Percentiles rank a stretch among this genome's conserved stretches.
These are phyloP conservation scores for Artibeus jamaicensis DNA, from an alignment of 2,797 vertebrate genomes.

Conservation along the genomic window DNA sequence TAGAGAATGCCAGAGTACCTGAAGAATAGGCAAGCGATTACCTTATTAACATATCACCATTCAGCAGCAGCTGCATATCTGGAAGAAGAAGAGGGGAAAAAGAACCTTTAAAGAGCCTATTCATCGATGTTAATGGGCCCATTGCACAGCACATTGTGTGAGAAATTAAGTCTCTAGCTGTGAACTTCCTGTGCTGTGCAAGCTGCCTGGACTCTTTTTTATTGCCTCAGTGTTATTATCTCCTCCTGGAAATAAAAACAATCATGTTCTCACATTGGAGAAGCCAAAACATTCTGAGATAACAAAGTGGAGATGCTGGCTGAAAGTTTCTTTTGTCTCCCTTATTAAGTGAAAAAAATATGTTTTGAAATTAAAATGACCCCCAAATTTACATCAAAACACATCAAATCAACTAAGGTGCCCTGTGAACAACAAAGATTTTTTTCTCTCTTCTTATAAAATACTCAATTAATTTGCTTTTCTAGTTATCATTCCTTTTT, in stretches of 20 bases:
- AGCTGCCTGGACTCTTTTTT: constrained; percentile 89
- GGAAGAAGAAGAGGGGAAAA: constrained; percentile 78
- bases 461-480: constrained; percentile 80
- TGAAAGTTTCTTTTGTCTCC: constrained; percentile 87
- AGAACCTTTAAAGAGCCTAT: constrained; percentile 91
- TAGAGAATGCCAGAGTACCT: constrained; percentile 89
- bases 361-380: constrained; percentile 86
- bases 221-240: constrained; percentile 89
- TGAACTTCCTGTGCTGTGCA: constrained; percentile 91
- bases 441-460: constrained; percentile 65
- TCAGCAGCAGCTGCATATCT: constrained; percentile 93
- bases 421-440: constrained; percentile 75
- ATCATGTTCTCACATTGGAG: constrained; percentile 87
- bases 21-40: constrained; percentile 93
- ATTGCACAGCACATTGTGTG: constrained; percentile 93
- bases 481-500: constrained; percentile 81
- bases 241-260: constrained; percentile 90
- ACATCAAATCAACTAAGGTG: constrained; percentile 81
- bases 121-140: constrained; percentile 94
- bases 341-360: constrained; percentile 87
- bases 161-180: constrained; percentile 91
- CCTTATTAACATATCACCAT: constrained; percentile 95
- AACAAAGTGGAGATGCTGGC: constrained; percentile 82
- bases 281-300: constrained; percentile 87
- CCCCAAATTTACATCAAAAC: constrained; percentile 83